Evolutionary conservation across 2,797 vertebrate genomes (phyloP), one percentile per base, ranked within the genome.

Genomic region (Halcyon badia): DNA sequence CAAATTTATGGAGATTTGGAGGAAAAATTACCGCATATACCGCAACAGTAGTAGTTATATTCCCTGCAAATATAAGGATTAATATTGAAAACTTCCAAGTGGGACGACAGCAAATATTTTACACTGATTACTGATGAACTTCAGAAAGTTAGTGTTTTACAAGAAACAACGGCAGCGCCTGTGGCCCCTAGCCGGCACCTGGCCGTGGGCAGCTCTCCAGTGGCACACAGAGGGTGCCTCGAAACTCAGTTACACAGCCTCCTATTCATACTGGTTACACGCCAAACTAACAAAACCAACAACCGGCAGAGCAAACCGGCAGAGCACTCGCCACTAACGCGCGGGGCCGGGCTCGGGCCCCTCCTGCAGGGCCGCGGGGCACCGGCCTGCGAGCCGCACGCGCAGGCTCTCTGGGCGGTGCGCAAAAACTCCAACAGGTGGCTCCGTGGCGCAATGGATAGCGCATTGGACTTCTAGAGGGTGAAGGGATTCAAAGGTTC

Each of bases 391-490:
- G 25, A 39, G 62, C 10, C 14, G 61, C 15, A 14, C 14, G 77
- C 96, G 96, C 81, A 89, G 90, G 51, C 95, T 96, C 94, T 96
- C 64, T 37, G 0, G 70, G 90, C 61, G 42, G 65, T 35, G 91
- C 48, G 86, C 69, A 0, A 0, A 0, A 0, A 39, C 1, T 98
- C 98, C 99, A 99, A 99, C 99, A 99, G 98, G 99, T 99, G 99
- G 99, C 99, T 99, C 99, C 98, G 99, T 99, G 99, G 99, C 99
- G 99, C 99, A 99, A 99, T 99, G 99, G 99, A 99, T 99, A 99
- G 99, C 99, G 98, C 99, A 99, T 99, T 99, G 99, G 99, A 98
- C 98, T 98, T 99, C 99, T 99, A 99, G 98, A 92, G 98, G 98
- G 10, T 92, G 98, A 97, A 98, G 98, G 51, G 89, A 99, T 98